Conservation (phyloP, 2,113 vertebrate genomes). For the Lampris megalopsis region DNA sequence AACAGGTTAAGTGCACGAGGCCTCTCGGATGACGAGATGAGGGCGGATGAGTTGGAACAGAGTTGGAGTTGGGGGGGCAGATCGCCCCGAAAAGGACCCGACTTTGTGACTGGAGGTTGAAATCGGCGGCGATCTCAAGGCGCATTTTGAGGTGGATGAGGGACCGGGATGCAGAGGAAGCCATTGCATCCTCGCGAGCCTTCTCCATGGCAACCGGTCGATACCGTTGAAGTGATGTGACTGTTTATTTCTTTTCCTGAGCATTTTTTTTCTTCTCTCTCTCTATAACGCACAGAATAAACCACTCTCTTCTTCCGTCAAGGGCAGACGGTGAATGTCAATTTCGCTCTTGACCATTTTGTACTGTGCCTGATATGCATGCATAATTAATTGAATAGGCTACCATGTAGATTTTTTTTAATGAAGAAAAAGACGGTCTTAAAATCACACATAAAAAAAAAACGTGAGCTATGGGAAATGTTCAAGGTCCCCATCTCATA, state of each 20-base stretch:
- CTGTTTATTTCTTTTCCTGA: conserved; percentile 33
- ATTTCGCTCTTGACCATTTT: not conserved
- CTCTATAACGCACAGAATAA: not conserved
- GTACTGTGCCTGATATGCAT: not conserved
- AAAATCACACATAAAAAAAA: not conserved
- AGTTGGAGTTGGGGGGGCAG: conserved; percentile 6
- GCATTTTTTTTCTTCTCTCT: conserved; percentile 18
- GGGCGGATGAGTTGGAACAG: conserved; percentile 6
- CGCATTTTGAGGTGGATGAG: not conserved
- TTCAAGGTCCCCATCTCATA: not conserved
- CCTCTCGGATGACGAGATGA: not conserved
- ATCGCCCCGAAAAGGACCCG: not conserved
- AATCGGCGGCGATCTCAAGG: conserved; percentile 2
- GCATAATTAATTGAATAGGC: too few relatives aligned
- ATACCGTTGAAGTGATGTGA: conserved; percentile 47
- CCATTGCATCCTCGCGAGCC: conserved; percentile 23
- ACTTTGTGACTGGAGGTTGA: not conserved
- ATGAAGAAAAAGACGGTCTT: not conserved
- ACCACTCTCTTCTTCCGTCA: conserved; percentile 16
- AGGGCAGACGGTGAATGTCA: not conserved
- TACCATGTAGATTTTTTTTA: too few relatives aligned
- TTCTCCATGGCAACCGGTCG: conserved; percentile 55
- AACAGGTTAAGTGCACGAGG: conserved; percentile 3
- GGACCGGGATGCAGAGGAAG: conserved; percentile 17
- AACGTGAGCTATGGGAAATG: not conserved